Evolutionary conservation across 2,797 vertebrate genomes (phyloP), one percentile per base, ranked within the genome.

Genomic region (Hapalemur alaotrensis): DNA sequence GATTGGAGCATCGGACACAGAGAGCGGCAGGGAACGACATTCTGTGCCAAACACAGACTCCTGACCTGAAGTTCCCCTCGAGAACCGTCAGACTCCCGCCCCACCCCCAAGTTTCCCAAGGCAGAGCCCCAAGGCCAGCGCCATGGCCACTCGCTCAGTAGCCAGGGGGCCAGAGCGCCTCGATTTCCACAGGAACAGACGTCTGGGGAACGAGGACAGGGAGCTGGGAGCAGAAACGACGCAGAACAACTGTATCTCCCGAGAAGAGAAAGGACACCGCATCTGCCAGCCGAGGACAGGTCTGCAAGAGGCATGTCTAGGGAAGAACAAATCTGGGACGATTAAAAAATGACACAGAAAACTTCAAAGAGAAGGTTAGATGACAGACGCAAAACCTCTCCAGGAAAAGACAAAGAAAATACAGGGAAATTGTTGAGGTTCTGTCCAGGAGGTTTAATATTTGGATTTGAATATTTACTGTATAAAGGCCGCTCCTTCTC

Each of bases 1-100:
- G 52, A 13, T 4, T 15, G 35, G 67, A 59, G 57, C 8, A 14
- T 2, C 2, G 1, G 7, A 10, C 80, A 63, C 43, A 23, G 8
- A 15, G 12, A 41, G 22, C 25, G 2, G 32, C 43, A 38, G 65
- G 32, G 22, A 70, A 1, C 0, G 0, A 32, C 54, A 38, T 15
- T 3, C 41, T 0, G 7, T 0, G 0, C n/a, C 1, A 20, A 6
- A 50, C 52, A 35, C 0, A 30, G 48, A 67, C 5, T 20, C 38
- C 22, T 4, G 46, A 22, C 50, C n/a, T 28, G 54, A 35, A 30
- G 30, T 63, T 48, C 89, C 22, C 63, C 50, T 14, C 0, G 5
- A 50, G 25, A 3, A 17, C 46, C 0, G 28, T 0, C 17, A 20
- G 46, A 7, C 13, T 22, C 43, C 50, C 28, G 1, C 14, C 13